phyloP scores from a whole-genome alignment of 2,797 vertebrate species.

The Zenarchopterus dispar region DNA sequence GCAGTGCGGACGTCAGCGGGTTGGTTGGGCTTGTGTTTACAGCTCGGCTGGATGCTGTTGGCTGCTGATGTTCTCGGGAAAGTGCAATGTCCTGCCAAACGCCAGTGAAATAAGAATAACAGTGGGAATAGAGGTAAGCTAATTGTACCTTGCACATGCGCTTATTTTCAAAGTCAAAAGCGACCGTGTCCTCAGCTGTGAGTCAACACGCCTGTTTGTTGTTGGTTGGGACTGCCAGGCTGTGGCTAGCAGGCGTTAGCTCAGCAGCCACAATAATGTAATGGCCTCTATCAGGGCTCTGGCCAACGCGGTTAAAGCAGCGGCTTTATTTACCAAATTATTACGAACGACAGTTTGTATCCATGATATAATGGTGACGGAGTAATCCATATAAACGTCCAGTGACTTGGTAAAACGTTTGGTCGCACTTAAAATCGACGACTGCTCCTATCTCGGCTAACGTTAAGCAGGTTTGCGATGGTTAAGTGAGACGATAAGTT shows the following conservation, averaged over 20 bases:
- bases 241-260: conserved; percentile 70
- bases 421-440: conserved; percentile 25
- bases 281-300: conserved; percentile 63
- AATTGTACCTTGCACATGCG: background rate
- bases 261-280: conserved; percentile 45
- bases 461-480: conserved; percentile 34
- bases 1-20: conserved; percentile 62
- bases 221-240: conserved; percentile 36
- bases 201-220: conserved; percentile 27
- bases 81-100: conserved; percentile 79
- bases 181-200: conserved; percentile 3
- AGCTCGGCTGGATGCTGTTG: conserved; percentile 77
- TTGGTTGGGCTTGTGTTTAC: conserved; percentile 84
- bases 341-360: background rate
- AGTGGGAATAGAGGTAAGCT: conserved; percentile 75
- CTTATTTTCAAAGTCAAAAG: background rate
- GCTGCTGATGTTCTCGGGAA: conserved; percentile 74
- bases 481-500: conserved; percentile 47
- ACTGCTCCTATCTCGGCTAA: conserved; percentile 53
- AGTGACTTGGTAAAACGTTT: conserved; percentile 5
- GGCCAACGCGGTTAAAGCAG: conserved; percentile 25
- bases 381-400: background rate
- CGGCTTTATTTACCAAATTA: conserved; percentile 6
- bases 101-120: conserved; percentile 68
- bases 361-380: too few species aligned